These are phyloP conservation scores for Trematomus bernacchii DNA, from an alignment of 2,797 vertebrate genomes.

Conservation along the genomic window DNA sequence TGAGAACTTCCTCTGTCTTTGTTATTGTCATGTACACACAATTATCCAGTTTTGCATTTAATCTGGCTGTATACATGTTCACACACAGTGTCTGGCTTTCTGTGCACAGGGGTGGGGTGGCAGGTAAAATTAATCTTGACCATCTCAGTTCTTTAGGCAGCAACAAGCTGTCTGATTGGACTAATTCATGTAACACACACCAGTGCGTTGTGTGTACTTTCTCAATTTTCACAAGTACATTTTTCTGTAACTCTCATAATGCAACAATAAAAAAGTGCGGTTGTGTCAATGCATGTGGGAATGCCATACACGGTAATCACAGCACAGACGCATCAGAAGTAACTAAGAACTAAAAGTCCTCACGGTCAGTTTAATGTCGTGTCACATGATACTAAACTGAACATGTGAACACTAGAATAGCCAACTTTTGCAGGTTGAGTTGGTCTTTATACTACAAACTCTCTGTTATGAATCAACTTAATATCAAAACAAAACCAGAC, in stretches of 20 bases:
- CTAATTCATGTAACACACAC: background rate
- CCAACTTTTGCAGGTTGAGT: background rate
- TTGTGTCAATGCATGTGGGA: too few species aligned
- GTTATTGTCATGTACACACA: background rate
- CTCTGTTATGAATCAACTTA: background rate
- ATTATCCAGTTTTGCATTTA: background rate
- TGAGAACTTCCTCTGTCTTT: conserved; percentile 1
- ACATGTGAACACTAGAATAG: background rate
- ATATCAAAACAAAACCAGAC: background rate
- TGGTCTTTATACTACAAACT: background rate
- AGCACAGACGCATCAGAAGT: too few species aligned
- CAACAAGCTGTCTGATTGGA: background rate
- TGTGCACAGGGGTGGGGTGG: background rate
- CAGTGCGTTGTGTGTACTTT: background rate
- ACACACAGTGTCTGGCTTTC: background rate
- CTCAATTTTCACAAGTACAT: background rate
- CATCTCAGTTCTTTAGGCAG: background rate
- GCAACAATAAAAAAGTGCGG: background rate
- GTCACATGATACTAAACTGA: background rate
- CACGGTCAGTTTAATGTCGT: too few species aligned
- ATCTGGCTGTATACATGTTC: background rate
- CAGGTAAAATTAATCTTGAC: background rate
- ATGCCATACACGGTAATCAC: background rate
- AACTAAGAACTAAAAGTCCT: too few species aligned
- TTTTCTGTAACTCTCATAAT: background rate